These are phyloP conservation scores for Lypha dubia DNA, from an alignment of 2,888 invertebrate species.

Conservation along the genomic window DNA sequence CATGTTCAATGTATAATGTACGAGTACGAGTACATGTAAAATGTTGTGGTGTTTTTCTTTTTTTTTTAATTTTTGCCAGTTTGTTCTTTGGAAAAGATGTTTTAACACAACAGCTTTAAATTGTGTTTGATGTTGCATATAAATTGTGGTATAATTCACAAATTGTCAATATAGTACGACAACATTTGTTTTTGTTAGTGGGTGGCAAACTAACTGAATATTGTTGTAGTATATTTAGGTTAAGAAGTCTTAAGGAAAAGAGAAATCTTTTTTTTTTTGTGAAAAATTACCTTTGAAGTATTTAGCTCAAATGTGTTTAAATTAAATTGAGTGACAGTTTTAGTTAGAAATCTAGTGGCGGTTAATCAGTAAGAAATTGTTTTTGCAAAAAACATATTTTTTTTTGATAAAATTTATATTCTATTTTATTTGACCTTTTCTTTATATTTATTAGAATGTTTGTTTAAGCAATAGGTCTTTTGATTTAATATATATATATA, in stretches of 20 bases:
- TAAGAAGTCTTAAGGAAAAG: constrained; percentile 22
- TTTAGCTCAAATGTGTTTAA: neutral
- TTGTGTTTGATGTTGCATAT: constrained; percentile 65
- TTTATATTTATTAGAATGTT: too few species aligned
- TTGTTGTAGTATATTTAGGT: constrained; percentile 35
- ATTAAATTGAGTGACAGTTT: constrained; percentile 3
- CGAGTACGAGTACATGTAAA: too few species aligned
- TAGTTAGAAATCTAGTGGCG: neutral
- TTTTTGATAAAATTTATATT: too few species aligned
- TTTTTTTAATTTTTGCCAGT: constrained; percentile 16
- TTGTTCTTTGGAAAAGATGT: constrained; percentile 54
- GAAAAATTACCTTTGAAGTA: neutral
- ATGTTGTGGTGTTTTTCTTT: too few species aligned
- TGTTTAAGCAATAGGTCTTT: too few species aligned
- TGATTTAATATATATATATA: too few species aligned
- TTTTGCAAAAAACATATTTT: too few species aligned
- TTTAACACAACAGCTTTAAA: constrained; percentile 58
- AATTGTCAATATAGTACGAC: constrained; percentile 36
- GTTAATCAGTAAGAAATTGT: too few species aligned
- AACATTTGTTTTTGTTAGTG: constrained; percentile 29
- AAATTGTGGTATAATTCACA: constrained; percentile 61
- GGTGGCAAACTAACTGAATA: constrained; percentile 42
- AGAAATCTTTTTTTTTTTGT: too few species aligned
- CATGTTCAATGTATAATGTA: neutral
- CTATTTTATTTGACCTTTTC: too few species aligned